These are phyloP conservation scores for Lithophane ornitopus DNA, from an alignment of 2,888 invertebrate species.

Conservation along the genomic window DNA sequence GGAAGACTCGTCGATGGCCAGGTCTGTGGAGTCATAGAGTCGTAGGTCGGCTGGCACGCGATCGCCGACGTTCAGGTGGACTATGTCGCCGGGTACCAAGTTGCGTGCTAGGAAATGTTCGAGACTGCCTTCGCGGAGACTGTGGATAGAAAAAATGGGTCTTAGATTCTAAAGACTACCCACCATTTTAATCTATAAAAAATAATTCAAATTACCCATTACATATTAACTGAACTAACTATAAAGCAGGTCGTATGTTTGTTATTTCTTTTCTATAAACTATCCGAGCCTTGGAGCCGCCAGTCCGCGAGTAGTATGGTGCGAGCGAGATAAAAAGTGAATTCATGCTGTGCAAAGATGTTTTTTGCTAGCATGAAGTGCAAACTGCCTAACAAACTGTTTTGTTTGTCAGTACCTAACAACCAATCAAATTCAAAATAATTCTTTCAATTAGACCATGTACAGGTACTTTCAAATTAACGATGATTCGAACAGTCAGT, in stretches of 20 bases:
- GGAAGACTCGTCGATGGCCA: conserved; percentile 99
- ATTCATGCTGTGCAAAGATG: not conserved
- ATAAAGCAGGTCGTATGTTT: no score
- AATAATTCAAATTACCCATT: no score
- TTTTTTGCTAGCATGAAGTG: not conserved
- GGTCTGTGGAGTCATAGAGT: conserved; percentile 97
- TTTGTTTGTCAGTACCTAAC: not conserved
- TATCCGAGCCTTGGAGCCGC: no score
- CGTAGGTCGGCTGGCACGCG: conserved; percentile 99
- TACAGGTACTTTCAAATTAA: conserved; percentile 8
- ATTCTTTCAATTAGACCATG: not conserved
- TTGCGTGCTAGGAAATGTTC: conserved; percentile 98
- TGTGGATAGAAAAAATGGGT: conserved; percentile 79
- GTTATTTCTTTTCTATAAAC: no score
- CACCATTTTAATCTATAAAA: no score
- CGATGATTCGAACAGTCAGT: conserved; percentile 2
- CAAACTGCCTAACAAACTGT: no score
- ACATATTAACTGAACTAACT: no score
- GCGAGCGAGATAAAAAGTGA: no score
- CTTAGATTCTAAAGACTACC: no score
- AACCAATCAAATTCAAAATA: conserved; percentile 9
- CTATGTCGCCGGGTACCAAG: conserved; percentile 99
- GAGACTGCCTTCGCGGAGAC: conserved; percentile 96
- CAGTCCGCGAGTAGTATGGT: no score
- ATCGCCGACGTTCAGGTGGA: conserved; percentile 98